Base-by-base conservation (phyloP, 2,888 invertebrate species). In the Trachelus iudaicus region DNA sequence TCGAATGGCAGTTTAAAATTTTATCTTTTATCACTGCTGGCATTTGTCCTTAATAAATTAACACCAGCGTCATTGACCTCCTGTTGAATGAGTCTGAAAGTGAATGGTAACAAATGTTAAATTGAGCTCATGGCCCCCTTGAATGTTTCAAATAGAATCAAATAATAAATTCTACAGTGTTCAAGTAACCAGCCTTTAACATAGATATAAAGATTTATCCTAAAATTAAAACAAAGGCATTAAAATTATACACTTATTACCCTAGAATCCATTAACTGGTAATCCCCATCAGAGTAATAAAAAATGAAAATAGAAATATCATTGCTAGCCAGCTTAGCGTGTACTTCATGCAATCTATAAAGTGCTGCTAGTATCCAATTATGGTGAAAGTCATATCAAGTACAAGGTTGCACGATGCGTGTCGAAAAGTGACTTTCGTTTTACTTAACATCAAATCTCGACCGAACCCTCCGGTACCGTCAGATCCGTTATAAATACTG, bases 181-280 rank as follows among this genome's bases (percentile, higher is more conserved):
- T 40, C 15, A 40, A 15, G 6, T 15, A 15, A 15, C 40, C 4
- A 40, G 40, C 6, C 6, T 1, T 40, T 40, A 15, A 15, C 40
- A 4, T 15, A 77, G 23, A 3, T 30, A 23, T 73, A 69, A 1
- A 35, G 37, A 34, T 75, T 68, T 77, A 75, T 30, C 30, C n/a
- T 37, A 40, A 34, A 78, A 75, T 71, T 15, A 56, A 69, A 77
- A 74, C 56, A 12, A 37, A n/a, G 13, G 40, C 33, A 69, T 74
- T 74, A 34, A 12, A 75, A 15, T 77, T n/a, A 76, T 30, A 75
- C 71, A 74, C 73, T 23, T 6, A 9, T 56, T 56, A 23, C 40
- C 0, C 23, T 56, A 56, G 9, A 56, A 56, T 56, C 23, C 23
- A 56, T 56, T 56, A 9, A 23, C 23, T 23, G 23, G 6, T 56